Evolutionary conservation across 2,888 invertebrate genomes (phyloP).

Genomic region (Tanypteryx hageni): DNA sequence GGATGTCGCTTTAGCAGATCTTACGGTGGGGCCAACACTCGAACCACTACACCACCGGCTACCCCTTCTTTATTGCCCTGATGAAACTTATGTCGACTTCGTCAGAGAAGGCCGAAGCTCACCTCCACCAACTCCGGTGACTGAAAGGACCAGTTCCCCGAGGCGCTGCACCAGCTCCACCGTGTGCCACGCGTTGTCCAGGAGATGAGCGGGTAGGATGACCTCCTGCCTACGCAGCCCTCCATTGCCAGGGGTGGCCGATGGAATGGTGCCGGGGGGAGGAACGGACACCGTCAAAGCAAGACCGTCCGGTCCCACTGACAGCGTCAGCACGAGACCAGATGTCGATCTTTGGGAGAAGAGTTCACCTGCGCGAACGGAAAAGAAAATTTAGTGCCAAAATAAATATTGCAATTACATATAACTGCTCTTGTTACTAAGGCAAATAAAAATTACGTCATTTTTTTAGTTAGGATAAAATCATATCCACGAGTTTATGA

Average conservation of each 20-base stretch:
- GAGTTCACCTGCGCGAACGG: slow-evolving; percentile 69
- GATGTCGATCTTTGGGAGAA: slow-evolving; percentile 73
- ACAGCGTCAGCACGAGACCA: slow-evolving; percentile 54
- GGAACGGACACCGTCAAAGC: not conserved
- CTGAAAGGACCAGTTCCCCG: slow-evolving; percentile 78
- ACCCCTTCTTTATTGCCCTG: too few species aligned
- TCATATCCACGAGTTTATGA: too few species aligned
- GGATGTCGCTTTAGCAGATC: too few species aligned
- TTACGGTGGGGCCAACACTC: too few species aligned
- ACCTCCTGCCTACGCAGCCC: slow-evolving; percentile 77
- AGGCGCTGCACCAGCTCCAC: slow-evolving; percentile 81
- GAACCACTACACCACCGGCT: too few species aligned
- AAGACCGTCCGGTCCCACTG: slow-evolving; percentile 8
- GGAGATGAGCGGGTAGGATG: slow-evolving; percentile 81
- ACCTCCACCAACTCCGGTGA: slow-evolving; percentile 55
- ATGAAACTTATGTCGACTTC: too few species aligned
- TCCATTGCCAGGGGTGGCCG: slow-evolving; percentile 14
- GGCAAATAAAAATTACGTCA: too few species aligned
- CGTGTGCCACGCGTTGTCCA: slow-evolving; percentile 90
- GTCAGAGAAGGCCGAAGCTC: not conserved
- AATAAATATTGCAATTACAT: not conserved
- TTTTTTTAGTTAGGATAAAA: too few species aligned
- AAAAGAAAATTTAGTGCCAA: not conserved
- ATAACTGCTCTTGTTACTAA: not conserved
- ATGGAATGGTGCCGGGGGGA: not conserved